These are phyloP conservation scores for Peromyscus melanophrys DNA, from an alignment of 2,797 vertebrate genomes.

Conservation along the genomic window DNA sequence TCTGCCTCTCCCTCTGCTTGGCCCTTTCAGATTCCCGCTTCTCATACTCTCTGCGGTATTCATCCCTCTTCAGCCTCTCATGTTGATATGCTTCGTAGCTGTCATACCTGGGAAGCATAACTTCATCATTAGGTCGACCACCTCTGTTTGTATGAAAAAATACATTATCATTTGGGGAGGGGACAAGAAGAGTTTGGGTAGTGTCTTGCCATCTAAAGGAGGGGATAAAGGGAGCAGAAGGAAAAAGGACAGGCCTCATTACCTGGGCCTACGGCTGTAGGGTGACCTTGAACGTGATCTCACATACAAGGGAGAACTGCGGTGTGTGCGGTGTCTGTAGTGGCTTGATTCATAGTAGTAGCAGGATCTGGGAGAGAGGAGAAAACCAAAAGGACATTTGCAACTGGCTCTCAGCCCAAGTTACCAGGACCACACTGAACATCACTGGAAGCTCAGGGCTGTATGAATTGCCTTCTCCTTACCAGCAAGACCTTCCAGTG, in stretches of 20 bases:
- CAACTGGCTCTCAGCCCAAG: slow-evolving; percentile 67
- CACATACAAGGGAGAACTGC: slow-evolving; percentile 92
- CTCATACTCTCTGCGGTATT: slow-evolving; percentile 95
- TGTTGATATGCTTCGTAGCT: slow-evolving; percentile 99
- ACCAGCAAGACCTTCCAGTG: slow-evolving; percentile 75
- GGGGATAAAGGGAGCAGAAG: slow-evolving; percentile 28
- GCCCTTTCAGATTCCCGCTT: slow-evolving; percentile 97
- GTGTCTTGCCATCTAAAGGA: slow-evolving; percentile 42
- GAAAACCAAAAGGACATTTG: slow-evolving; percentile 70
- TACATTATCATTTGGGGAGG: slow-evolving; percentile 57
- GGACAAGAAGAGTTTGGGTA: background rate
- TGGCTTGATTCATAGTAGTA: slow-evolving; percentile 93
- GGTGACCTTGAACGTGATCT: slow-evolving; percentile 93
- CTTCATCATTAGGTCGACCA: slow-evolving; percentile 87
- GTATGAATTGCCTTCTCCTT: slow-evolving; percentile 67
- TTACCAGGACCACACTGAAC: background rate
- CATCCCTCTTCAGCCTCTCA: slow-evolving; percentile 97
- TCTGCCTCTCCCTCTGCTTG: slow-evolving; percentile 96
- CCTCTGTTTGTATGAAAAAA: slow-evolving; percentile 71
- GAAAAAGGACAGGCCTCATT: slow-evolving; percentile 51
- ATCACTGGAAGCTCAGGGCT: background rate
- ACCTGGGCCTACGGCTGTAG: slow-evolving; percentile 96
- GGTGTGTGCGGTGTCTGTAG: slow-evolving; percentile 93
- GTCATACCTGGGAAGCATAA: slow-evolving; percentile 95
- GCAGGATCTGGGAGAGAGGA: slow-evolving; percentile 92